These are phyloP conservation scores for Aspidoscelis tigris DNA, from an alignment of 2,113 vertebrate genomes.

Conservation along the genomic window DNA sequence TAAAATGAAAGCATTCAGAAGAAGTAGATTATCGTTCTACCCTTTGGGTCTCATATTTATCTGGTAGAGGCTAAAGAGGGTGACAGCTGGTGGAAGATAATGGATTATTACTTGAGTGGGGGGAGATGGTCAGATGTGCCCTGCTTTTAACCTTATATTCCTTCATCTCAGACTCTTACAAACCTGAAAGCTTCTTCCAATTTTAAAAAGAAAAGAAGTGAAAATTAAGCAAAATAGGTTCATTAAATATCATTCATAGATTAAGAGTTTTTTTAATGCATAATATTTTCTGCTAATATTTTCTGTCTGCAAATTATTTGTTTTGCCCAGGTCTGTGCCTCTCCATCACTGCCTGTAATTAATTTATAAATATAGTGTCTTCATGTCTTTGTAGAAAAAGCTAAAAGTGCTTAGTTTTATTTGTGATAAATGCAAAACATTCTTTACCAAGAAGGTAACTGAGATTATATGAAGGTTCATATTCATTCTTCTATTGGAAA, in stretches of 20 bases:
- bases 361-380: background rate
- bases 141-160: conserved; percentile 74
- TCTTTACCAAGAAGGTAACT: background rate
- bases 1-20: conserved; percentile 19
- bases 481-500: background rate
- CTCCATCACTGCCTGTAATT: conserved; percentile 25
- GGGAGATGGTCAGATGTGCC: conserved; percentile 53
- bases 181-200: background rate
- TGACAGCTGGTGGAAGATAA: conserved; percentile 81
- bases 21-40: conserved; percentile 43
- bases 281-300: conserved; percentile 47
- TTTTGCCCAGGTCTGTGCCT: conserved; percentile 15
- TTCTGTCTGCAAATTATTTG: conserved; percentile 48
- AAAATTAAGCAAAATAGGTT: background rate
- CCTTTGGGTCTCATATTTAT: conserved; percentile 30
- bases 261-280: conserved; percentile 56
- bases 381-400: background rate
- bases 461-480: background rate
- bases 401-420: background rate
- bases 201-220: conserved; percentile 27
- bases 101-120: conserved; percentile 71
- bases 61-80: conserved; percentile 32
- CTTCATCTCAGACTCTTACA: conserved; percentile 53
- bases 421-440: background rate
- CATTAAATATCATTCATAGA: conserved; percentile 46